Base-by-base conservation (phyloP, 2,888 invertebrate species). In the Masnerella sp. region DNA sequence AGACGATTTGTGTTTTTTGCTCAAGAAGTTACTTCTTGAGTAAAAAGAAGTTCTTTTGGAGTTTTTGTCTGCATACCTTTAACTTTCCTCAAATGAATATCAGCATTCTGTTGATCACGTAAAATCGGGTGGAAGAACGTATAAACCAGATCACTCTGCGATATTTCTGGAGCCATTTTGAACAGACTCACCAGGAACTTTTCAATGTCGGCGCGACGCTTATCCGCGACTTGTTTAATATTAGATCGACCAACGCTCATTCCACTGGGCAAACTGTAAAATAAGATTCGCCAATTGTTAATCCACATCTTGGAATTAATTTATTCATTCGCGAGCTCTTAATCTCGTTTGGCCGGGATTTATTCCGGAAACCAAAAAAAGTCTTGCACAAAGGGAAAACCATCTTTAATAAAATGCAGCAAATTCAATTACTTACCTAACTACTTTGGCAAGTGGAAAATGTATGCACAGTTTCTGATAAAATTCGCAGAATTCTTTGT, bases 81-180 rank as follows among this genome's bases (percentile, higher is more conserved):
- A 30, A 92, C 91, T 90, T 94, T 95, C 74, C 91, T 91, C 79
- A 93, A 90, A 87, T 93, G 93, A 72, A 95, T 93, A 80, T 94
- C 94, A 8, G 94, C 93, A 82, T 95, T 95, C 86, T 97, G 96
- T 88, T 98, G 97, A 88, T 99, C 99, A 75, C 98, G 89, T 74
- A 98, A 88, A 74, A 99, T 88, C 1, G 98, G 97, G 89, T 99
- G 99, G 90, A 99, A 99, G 90, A 99, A 99, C 0, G 99, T 99
- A 87, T 99, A 99, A 0, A 99, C 97, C 58, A 99, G 90, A 88
- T 98, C 97, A 5, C 94, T 95, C 89, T 99, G 98, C 0, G 96
- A 94, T 79, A 99, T 96, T 89, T 99, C 98, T 78, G 96, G 94
- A 0, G 96, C 94, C 83, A 97, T 92, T 81, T 90, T 90, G 88